Evolutionary conservation across 2,113 vertebrate species (phyloP).

Genomic region (Phyllostomus hastatus): DNA sequence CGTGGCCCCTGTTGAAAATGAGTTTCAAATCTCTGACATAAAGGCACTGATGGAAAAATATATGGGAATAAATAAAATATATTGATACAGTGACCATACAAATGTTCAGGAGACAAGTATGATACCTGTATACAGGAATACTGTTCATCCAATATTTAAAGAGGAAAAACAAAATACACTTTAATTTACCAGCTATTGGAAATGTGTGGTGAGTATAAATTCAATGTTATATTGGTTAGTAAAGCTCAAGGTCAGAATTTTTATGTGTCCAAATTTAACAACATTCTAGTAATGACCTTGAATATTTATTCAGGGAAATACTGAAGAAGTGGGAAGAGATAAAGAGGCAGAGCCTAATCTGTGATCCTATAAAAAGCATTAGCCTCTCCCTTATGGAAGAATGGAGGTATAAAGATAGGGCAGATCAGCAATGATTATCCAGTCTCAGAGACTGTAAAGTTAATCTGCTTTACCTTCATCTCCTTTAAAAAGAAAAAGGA

Average conservation of each 20-base stretch:
- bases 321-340: not conserved
- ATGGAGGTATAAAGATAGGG: not conserved
- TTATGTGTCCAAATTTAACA: slow-evolving; percentile 34
- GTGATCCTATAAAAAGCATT: not conserved
- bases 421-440: rapidly evolving
- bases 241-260: not conserved
- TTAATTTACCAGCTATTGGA: slow-evolving; percentile 14
- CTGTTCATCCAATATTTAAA: not conserved
- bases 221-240: slow-evolving; percentile 12
- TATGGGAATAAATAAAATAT: slow-evolving; percentile 18
- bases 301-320: not conserved
- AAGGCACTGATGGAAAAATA: not conserved
- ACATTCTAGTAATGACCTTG: not conserved
- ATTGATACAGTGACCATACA: not conserved
- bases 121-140: not conserved
- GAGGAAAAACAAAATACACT: slow-evolving; percentile 6
- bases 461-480: not conserved
- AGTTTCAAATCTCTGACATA: not conserved
- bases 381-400: not conserved
- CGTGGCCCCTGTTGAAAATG: too few relatives aligned
- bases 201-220: slow-evolving; percentile 45
- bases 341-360: not conserved
- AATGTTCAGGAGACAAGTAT: not conserved
- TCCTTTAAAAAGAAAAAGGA: not conserved
- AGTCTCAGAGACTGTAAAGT: not conserved